Base-by-base conservation (phyloP, 2,888 invertebrate species). In the Torymus texanus region DNA sequence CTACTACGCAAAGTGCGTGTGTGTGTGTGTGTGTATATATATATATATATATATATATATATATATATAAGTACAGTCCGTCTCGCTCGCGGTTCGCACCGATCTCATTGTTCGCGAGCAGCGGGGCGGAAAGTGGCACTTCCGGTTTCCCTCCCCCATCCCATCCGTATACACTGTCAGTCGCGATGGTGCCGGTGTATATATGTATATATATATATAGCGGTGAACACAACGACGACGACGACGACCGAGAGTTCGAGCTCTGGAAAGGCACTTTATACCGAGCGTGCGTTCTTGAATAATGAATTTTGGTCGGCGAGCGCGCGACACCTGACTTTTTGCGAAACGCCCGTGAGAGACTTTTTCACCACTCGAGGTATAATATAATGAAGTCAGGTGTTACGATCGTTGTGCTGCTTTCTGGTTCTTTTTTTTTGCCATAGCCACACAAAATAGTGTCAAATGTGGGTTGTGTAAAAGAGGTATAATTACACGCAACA, bases 41-140 rank as follows among this genome's bases (percentile, higher is more conserved):
- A n/a, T n/a, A n/a, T n/a, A n/a, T n/a, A n/a, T n/a, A n/a, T n/a
- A n/a, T n/a, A n/a, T 63, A 70, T 71, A 65, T 58, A 72, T 55
- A 18, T 72, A 78, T 21, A 21, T 21, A 21, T 56, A 70, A 73
- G 79, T 79, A 79, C 61, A 75, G 65, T 53, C n/a, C 21, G 55
- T 82, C 67, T 70, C 65, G 61, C 21, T 70, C 67, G 50, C 66
- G 16, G 24, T 18, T 14, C 16, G 53, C 29, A 56, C 56, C 82
- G 84, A 84, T 87, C 85, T 87, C 87, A 88, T 89, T 89, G 88
- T 89, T 88, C 85, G 87, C 85, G 85, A 81, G 80, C 87, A 88
- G 84, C 88, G 85, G 86, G 85, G 86, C 88, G 86, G 87, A 88
- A 88, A 89, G 88, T 85, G 84, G 78, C 82, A 84, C 87, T 89